These are phyloP conservation scores for Fundulus diaphanus DNA, from an alignment of 2,797 vertebrate species.

Conservation along the genomic window DNA sequence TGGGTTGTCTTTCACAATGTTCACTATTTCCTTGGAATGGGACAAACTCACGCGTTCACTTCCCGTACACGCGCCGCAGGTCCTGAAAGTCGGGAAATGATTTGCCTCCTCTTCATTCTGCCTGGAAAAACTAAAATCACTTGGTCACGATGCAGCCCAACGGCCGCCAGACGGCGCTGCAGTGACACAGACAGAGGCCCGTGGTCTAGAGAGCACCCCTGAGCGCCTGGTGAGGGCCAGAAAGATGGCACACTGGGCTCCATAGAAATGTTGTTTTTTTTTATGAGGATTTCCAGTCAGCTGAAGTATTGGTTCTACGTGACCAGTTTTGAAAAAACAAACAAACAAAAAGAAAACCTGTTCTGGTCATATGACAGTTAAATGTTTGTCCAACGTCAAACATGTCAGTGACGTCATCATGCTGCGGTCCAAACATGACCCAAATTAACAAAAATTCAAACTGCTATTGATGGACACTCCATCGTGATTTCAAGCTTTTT, in stretches of 20 bases:
- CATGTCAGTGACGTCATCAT: not conserved
- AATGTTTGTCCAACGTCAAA: not conserved
- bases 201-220: conserved; percentile 7
- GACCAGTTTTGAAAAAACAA: not conserved
- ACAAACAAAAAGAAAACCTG: not conserved
- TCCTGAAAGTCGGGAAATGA: conserved; percentile 25
- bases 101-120: conserved; percentile 21
- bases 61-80: conserved; percentile 8
- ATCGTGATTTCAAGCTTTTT: not conserved
- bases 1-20: not conserved
- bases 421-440: not conserved
- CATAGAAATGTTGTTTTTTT: too few species aligned
- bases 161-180: conserved; percentile 63
- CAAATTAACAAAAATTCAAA: not conserved
- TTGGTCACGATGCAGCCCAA: not conserved
- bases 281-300: not conserved
- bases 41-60: conserved; percentile 8
- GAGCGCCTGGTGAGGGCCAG: not conserved
- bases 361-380: not conserved
- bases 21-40: not conserved
- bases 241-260: not conserved
- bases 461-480: not conserved
- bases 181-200: conserved; percentile 23
- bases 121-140: conserved; percentile 18
- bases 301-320: not conserved